These are phyloP conservation scores for Myrmecobius fasciatus DNA, from an alignment of 2,113 vertebrate genomes.

Conservation along the genomic window DNA sequence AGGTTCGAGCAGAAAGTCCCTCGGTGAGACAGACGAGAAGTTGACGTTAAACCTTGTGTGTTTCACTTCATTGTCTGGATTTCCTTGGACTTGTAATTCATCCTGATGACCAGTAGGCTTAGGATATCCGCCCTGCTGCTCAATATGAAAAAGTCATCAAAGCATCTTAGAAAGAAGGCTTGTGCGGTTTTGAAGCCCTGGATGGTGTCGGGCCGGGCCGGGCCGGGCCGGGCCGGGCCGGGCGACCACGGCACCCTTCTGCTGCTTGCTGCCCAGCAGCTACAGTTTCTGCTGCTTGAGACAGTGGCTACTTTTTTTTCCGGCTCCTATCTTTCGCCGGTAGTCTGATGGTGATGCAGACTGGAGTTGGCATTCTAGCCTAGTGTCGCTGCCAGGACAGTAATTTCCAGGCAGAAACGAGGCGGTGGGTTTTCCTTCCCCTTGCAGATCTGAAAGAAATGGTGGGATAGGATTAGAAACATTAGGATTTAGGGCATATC, in stretches of 20 bases:
- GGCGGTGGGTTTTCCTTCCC: neutral
- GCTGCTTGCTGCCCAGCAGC: no score
- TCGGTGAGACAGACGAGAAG: constrained; percentile 24
- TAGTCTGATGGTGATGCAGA: neutral
- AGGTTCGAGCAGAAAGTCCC: constrained; percentile 42
- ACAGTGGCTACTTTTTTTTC: neutral
- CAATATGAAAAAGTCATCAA: constrained; percentile 53
- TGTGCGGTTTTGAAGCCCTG: constrained; percentile 53
- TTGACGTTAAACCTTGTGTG: constrained; percentile 28
- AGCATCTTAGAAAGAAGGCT: constrained; percentile 3
- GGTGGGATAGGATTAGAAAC: constrained; percentile 61
- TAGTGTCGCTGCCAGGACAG: constrained; percentile 4
- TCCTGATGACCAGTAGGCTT: constrained; percentile 54
- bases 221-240: neutral
- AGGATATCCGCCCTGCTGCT: constrained; percentile 33
- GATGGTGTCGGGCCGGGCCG: constrained; percentile 9
- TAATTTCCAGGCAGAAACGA: constrained; percentile 36
- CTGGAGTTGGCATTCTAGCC: constrained; percentile 38
- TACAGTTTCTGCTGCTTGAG: neutral
- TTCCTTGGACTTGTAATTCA: constrained; percentile 38
- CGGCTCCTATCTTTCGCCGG: neutral
- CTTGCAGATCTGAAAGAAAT: constrained; percentile 56
- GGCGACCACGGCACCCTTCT: no score
- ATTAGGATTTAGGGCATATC: constrained; percentile 63
- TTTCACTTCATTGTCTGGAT: constrained; percentile 42